Evolutionary conservation across 37 sponge, comb jelly and placozoan genomes (phyloP).

Genomic region (Ianthella basta): DNA sequence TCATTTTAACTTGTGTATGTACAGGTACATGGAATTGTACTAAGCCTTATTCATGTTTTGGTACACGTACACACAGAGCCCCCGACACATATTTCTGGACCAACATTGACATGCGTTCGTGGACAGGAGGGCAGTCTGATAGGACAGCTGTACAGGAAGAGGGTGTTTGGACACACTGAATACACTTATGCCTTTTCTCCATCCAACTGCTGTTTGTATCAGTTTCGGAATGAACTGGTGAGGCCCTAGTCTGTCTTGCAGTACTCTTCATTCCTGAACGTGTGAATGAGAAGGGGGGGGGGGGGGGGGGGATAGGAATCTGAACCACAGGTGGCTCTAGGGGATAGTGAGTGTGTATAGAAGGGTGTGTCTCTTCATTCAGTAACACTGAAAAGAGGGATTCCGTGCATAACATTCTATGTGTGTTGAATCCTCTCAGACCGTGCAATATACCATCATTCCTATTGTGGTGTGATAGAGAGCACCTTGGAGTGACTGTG

Average conservation of each 20-base stretch:
- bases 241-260: not conserved
- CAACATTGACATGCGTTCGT: constrained; percentile 63
- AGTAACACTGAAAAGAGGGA: too few species aligned
- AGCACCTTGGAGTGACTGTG: too few species aligned
- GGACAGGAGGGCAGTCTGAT: constrained; percentile 54
- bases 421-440: too few species aligned
- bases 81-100: constrained; percentile 48
- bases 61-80: constrained; percentile 52
- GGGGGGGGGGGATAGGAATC: not conserved
- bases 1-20: too few species aligned
- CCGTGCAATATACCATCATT: too few species aligned
- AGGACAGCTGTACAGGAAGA: constrained; percentile 45
- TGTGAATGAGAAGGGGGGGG: not conserved
- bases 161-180: constrained; percentile 54
- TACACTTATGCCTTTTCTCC: constrained; percentile 63
- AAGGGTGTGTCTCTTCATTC: too few species aligned
- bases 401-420: too few species aligned
- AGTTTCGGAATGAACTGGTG: constrained; percentile 75
- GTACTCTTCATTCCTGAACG: not conserved
- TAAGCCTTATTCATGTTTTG: not conserved
- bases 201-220: constrained; percentile 48
- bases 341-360: too few species aligned
- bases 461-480: too few species aligned
- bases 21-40: too few species aligned
- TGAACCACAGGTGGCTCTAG: too few species aligned